These are phyloP conservation scores for Aphelocoma californica DNA, from an alignment of 2,797 vertebrate species.

Conservation along the genomic window DNA sequence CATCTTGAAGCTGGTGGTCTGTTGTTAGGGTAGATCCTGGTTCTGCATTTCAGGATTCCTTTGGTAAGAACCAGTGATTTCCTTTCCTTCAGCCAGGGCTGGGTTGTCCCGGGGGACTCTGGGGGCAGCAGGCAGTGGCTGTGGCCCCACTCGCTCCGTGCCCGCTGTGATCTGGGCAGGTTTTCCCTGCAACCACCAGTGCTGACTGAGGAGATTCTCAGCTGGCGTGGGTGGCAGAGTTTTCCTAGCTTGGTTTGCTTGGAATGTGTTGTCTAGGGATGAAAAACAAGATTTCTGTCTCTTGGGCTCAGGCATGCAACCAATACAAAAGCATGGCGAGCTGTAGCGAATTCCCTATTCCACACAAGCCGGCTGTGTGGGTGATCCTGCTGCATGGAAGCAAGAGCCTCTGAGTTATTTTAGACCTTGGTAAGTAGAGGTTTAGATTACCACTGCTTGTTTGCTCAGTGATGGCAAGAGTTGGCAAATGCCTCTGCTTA, in stretches of 20 bases:
- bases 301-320: neutral
- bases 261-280: neutral
- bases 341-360: neutral
- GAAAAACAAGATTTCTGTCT: neutral
- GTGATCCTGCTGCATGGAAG: neutral
- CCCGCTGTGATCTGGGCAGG: too few species aligned
- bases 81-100: neutral
- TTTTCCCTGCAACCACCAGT: neutral
- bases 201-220: neutral
- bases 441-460: neutral
- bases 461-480: neutral
- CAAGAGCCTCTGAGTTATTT: neutral
- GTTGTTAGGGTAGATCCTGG: neutral
- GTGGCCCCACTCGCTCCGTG: fast-evolving
- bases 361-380: neutral
- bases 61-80: neutral
- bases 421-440: neutral
- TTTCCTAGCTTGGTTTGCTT: neutral
- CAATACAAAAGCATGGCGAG: fast-evolving
- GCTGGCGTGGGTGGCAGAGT: neutral
- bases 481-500: neutral
- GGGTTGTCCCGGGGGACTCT: neutral
- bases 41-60: neutral
- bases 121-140: neutral
- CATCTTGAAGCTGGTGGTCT: neutral